Evolutionary conservation across 2,797 vertebrate species (phyloP).

Genomic region (Acomys russatus): DNA sequence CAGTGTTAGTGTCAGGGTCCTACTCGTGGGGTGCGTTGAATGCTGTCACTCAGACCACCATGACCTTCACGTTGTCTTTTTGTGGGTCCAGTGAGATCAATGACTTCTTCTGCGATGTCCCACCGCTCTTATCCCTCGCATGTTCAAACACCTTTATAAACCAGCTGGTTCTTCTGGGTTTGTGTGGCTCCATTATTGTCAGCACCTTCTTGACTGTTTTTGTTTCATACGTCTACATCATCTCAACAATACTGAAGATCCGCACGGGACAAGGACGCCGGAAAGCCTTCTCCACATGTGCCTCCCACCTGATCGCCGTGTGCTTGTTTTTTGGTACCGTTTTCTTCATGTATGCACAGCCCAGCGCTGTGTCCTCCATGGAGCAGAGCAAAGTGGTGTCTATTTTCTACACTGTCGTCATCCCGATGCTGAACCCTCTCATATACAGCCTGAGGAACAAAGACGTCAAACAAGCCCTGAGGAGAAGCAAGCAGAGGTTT

Average conservation of each 20-base stretch:
- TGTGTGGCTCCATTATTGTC: constrained; percentile 61
- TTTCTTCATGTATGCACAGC: constrained; percentile 75
- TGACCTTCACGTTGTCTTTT: constrained; percentile 62
- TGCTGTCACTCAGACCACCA: background rate
- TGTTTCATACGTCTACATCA: constrained; percentile 30
- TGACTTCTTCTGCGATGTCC: constrained; percentile 68
- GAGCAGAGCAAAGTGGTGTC: constrained; percentile 58
- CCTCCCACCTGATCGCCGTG: constrained; percentile 17
- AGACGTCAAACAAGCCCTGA: constrained; percentile 68
- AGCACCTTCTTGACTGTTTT: constrained; percentile 67
- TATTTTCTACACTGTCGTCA: constrained; percentile 65
- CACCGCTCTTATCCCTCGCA: constrained; percentile 30
- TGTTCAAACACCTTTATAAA: constrained; percentile 38
- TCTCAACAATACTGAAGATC: background rate
- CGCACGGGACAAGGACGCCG: background rate
- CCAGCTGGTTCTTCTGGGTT: constrained; percentile 51
- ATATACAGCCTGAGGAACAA: constrained; percentile 80
- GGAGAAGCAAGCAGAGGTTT: background rate
- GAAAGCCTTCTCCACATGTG: constrained; percentile 60
- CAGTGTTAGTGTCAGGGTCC: background rate
- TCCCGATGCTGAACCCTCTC: constrained; percentile 79
- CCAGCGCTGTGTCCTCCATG: constrained; percentile 40
- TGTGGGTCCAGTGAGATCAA: constrained; percentile 40
- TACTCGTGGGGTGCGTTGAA: constrained; percentile 44
- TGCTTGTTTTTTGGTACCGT: constrained; percentile 58